Percentiles rank a stretch among this genome's conserved stretches.
These are phyloP conservation scores for Gasteruption jaculator DNA, from an alignment of 2,888 invertebrate genomes.

Conservation along the genomic window DNA sequence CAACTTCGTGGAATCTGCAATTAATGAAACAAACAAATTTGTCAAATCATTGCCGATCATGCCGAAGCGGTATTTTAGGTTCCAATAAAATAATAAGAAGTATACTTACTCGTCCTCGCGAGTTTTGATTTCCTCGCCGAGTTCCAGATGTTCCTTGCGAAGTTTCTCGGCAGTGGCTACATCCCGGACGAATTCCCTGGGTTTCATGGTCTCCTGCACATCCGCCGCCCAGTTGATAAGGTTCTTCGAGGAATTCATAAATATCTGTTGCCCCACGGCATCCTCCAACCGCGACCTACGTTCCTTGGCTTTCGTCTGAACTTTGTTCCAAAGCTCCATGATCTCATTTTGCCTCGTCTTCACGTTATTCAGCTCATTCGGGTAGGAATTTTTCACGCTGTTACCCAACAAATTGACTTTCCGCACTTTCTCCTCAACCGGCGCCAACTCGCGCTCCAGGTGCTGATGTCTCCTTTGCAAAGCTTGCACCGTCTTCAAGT, in stretches of 20 bases:
- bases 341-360: slow-evolving; percentile 80
- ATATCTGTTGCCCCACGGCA: slow-evolving; percentile 93
- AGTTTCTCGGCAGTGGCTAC: slow-evolving; percentile 90
- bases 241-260: slow-evolving; percentile 78
- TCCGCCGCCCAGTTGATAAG: slow-evolving; percentile 78
- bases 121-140: slow-evolving; percentile 85
- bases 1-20: slow-evolving; percentile 71
- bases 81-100: neutral
- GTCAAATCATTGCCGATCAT: too few relatives aligned
- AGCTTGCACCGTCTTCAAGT: slow-evolving; percentile 87
- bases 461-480: slow-evolving; percentile 89
- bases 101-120: slow-evolving; percentile 78
- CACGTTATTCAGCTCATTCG: slow-evolving; percentile 83
- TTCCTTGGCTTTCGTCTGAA: slow-evolving; percentile 80
- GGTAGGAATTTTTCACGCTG: slow-evolving; percentile 88
- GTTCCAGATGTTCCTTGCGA: slow-evolving; percentile 84
- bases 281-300: slow-evolving; percentile 82
- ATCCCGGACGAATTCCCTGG: slow-evolving; percentile 77
- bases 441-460: slow-evolving; percentile 89
- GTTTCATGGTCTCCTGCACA: slow-evolving; percentile 73
- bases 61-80: too few relatives aligned
- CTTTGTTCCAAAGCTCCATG: slow-evolving; percentile 81
- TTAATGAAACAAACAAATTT: slow-evolving; percentile 16
- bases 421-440: slow-evolving; percentile 86
- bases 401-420: slow-evolving; percentile 84